Evolutionary conservation across 2,888 invertebrate genomes (phyloP).

Genomic region (Rugalucina vietnamica): DNA sequence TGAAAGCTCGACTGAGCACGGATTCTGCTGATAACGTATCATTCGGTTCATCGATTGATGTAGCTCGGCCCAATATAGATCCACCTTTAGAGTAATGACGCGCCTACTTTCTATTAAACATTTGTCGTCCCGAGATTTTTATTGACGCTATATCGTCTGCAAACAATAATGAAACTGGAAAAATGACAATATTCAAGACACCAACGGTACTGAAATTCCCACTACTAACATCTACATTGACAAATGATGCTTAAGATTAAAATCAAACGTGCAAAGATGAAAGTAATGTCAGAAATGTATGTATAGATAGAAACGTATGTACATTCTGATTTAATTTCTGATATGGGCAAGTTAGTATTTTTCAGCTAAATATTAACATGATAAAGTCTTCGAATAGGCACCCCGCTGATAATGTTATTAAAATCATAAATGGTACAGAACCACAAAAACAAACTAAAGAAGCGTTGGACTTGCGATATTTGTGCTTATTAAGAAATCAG

Average conservation of each 20-base stretch:
- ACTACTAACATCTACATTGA: neutral
- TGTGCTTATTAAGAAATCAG: no score
- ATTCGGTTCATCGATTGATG: constrained; percentile 65
- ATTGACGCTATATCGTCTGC: neutral
- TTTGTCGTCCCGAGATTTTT: neutral
- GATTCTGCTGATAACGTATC: constrained; percentile 51
- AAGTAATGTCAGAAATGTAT: no score
- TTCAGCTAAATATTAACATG: neutral
- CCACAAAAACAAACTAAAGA: no score
- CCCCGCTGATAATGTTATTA: neutral
- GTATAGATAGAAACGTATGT: no score
- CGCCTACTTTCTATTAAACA: constrained; percentile 49
- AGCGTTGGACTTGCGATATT: no score
- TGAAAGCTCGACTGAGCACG: constrained; percentile 54
- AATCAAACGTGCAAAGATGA: no score
- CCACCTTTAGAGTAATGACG: constrained; percentile 29
- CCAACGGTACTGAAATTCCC: neutral
- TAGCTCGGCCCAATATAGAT: constrained; percentile 57
- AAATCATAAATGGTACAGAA: no score
- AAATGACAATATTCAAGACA: neutral
- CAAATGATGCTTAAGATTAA: no score
- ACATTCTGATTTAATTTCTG: constrained; percentile 4
- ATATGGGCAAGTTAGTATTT: neutral
- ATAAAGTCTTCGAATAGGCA: neutral
- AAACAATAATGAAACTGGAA: neutral